phyloP scores from a whole-genome alignment of 2,113 vertebrate species.

The Tapirus terrestris region DNA sequence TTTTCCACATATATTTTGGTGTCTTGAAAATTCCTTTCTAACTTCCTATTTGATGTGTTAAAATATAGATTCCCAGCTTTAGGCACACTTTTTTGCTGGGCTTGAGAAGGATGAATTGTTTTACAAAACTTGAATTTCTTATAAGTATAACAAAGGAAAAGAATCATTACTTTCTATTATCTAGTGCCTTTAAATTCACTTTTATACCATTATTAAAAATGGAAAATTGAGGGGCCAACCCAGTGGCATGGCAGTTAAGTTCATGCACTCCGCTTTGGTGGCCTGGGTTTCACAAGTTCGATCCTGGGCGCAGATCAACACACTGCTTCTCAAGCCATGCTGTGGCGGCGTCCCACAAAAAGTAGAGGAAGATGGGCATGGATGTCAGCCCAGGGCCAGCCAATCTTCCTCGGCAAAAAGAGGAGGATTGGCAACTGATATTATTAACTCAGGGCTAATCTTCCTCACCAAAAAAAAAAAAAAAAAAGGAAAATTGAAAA shows the following conservation, averaged over 20 bases:
- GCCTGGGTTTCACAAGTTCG: no score
- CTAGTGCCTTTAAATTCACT: not conserved
- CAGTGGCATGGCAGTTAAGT: no score
- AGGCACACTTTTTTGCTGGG: not conserved
- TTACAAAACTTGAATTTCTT: not conserved
- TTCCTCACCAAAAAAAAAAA: no score
- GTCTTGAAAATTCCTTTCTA: slow-evolving; percentile 27
- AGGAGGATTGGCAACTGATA: no score
- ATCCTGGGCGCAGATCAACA: no score
- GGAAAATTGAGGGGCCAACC: not conserved
- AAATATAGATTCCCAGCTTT: not conserved
- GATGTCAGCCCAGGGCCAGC: no score
- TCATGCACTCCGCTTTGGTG: no score
- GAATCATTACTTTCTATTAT: not conserved
- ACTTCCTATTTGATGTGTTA: not conserved
- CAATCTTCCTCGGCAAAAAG: no score
- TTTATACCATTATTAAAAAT: slow-evolving; percentile 10
- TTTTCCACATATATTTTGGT: not conserved
- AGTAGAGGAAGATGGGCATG: no score
- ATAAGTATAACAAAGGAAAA: not conserved
- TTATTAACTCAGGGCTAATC: no score
- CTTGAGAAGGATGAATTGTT: not conserved
- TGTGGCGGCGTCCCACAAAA: no score
- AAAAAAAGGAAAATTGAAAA: slow-evolving; percentile 1
- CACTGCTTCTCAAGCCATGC: no score